These are phyloP conservation scores for Tragelaphus strepsiceros DNA, from an alignment of 2,113 vertebrate species.

Conservation along the genomic window DNA sequence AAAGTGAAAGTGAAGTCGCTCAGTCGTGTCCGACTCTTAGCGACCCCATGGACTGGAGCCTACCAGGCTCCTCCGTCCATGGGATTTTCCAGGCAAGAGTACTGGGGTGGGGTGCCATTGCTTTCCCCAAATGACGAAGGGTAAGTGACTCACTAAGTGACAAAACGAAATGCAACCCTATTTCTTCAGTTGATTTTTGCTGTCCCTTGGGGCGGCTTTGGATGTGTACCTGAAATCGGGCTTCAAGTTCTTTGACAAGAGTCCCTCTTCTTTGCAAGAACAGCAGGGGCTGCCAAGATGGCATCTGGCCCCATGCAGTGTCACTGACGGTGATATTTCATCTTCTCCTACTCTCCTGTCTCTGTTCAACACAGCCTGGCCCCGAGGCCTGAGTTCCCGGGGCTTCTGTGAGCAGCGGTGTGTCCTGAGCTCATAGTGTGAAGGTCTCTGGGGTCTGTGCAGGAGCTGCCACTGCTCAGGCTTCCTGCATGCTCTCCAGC, in stretches of 20 bases:
- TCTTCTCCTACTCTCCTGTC: background rate
- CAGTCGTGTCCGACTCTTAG: no score
- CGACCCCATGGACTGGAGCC: no score
- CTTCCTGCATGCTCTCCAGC: background rate
- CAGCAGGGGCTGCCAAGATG: background rate
- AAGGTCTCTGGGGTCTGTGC: background rate
- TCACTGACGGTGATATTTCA: background rate
- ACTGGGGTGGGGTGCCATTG: no score
- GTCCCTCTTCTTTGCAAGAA: background rate
- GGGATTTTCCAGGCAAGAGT: no score
- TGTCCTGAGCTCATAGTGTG: background rate
- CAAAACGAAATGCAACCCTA: background rate
- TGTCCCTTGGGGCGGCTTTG: background rate
- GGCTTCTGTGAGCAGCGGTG: background rate
- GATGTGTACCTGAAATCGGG: background rate
- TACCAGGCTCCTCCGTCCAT: no score
- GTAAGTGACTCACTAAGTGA: background rate
- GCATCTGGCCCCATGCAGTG: background rate
- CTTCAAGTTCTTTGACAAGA: background rate
- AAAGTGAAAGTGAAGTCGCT: no score
- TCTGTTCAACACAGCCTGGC: background rate
- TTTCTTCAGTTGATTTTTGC: background rate
- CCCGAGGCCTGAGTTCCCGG: background rate
- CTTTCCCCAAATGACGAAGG: background rate
- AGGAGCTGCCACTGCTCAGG: background rate